Base-by-base conservation (phyloP, 2,888 invertebrate species). In the Euphydryas editha region DNA sequence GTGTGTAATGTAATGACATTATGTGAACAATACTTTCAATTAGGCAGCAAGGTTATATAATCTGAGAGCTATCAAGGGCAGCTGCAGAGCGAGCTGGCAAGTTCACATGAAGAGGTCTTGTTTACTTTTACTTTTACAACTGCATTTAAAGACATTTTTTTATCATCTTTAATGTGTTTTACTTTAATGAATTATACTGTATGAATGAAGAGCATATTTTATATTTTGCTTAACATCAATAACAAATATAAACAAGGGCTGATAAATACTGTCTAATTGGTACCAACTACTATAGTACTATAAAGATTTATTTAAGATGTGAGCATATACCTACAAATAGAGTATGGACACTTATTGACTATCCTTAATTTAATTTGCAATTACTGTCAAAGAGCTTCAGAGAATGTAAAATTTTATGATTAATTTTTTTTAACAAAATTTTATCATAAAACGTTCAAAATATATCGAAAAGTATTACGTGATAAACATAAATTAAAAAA, bases 11-110 rank as follows among this genome's bases (percentile, higher is more conserved):
- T 24, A 54, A 42, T 47, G 44, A 60, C 47, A 68, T 58, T 54
- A 58, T 62, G 61, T 66, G 55, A 59, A 59, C 60, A 67, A 54
- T 59, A 66, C 65, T 70, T 70, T 68, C 68, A 70, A 65, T 62
- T 66, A 17, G 39, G 24, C 59, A 42, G 58, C 72, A 72, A 72
- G 69, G 73, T 72, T 73, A 65, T 44, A 66, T 72, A 67, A 73
- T 51, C 60, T 55, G 20, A 55, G 21, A 63, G 51, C 24, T 51
- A 61, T 63, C 70, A 73, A 73, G 72, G 73, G 67, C 70, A 69
- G 49, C 39, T 39, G 42, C 49, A 51, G 42, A 60, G 24, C 24
- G 15, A 49, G 42, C 18, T 42, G 42, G 39, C 18, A 30, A 51
- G 60, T 65, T 37, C 56, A 49, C 42, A 37, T 55, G 39, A 44